A percentile compares a stretch with the other conserved stretches of the same genome.
Conservation (phyloP, 2,113 vertebrate species). For the Centropristis striata region DNA sequence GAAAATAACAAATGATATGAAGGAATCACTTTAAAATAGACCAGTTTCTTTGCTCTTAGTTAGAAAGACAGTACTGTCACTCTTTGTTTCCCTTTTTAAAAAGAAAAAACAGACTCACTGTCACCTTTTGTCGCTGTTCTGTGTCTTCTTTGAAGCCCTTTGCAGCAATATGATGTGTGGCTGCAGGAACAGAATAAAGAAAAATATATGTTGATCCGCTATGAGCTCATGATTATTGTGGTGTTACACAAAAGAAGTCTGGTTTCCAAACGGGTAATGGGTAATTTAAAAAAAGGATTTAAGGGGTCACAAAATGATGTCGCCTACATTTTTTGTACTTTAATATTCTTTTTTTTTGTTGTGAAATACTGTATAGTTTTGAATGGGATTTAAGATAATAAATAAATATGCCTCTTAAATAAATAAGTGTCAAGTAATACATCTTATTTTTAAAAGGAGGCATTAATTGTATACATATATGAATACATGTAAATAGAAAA, state of each 20-base stretch:
- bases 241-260: background rate
- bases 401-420: too few species aligned
- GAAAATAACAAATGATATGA: background rate
- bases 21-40: constrained; percentile 14
- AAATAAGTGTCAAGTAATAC: too few species aligned
- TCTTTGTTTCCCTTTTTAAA: background rate
- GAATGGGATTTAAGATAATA: too few species aligned
- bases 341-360: too few species aligned
- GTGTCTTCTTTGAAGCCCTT: background rate
- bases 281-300: background rate
- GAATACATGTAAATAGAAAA: too few species aligned
- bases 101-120: background rate
- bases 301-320: background rate
- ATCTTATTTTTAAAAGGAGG: too few species aligned
- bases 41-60: background rate
- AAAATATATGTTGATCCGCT: background rate
- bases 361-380: too few species aligned
- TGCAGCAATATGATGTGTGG: background rate
- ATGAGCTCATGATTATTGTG: background rate
- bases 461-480: too few species aligned
- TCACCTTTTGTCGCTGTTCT: background rate
- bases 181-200: background rate
- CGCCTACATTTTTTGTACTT: too few species aligned
- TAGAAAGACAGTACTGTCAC: background rate
- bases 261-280: background rate